phyloP scores from a whole-genome alignment of 2,888 invertebrate genomes.

The Andricus quercusramuli region DNA sequence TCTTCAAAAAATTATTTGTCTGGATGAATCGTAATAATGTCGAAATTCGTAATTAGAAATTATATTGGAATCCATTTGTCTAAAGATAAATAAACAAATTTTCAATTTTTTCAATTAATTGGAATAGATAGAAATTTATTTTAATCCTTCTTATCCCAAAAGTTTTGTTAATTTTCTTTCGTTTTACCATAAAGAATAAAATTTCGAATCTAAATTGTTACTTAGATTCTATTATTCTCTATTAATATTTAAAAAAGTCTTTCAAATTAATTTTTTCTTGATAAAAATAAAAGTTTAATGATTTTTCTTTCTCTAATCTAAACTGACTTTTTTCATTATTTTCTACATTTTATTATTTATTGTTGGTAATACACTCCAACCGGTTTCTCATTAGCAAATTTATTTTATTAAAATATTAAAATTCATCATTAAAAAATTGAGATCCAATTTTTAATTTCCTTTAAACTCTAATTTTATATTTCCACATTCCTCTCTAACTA shows the following conservation, averaged over 20 bases:
- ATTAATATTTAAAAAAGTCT: neutral
- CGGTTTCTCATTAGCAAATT: neutral
- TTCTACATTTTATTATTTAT: too few species aligned
- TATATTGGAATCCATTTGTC: too few species aligned
- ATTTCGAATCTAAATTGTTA: neutral
- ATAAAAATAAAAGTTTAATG: neutral
- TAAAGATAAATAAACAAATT: too few species aligned
- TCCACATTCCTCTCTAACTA: neutral
- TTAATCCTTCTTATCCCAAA: too few species aligned
- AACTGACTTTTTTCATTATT: neutral
- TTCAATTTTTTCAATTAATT: too few species aligned
- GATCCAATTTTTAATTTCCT: neutral
- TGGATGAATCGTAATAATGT: too few species aligned
- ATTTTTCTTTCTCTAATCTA: slow-evolving; percentile 14
- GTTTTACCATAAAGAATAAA: too few species aligned
- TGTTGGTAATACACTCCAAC: neutral
- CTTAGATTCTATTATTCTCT: neutral
- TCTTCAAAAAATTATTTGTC: too few species aligned
- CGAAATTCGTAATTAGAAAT: too few species aligned
- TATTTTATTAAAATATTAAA: neutral
- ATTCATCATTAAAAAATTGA: neutral
- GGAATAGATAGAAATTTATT: too few species aligned
- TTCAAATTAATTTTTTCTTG: neutral
- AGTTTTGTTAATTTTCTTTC: too few species aligned
- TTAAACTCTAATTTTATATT: neutral